Evolutionary conservation across 2,113 vertebrate species (phyloP).

Genomic region (Numida meleagris): DNA sequence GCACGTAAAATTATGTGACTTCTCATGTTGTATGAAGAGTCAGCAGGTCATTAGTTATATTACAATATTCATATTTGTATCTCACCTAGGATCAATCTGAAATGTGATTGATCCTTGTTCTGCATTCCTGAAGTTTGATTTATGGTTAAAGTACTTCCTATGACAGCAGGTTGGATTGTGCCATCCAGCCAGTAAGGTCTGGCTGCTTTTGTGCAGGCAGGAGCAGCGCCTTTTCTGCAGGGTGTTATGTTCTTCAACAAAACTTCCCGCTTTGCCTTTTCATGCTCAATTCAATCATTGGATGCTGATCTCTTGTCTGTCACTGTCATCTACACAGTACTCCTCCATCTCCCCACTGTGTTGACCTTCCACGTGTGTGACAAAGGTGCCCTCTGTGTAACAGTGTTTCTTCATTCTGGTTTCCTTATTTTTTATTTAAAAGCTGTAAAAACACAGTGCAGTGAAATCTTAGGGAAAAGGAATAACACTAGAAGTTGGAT

Average conservation of each 20-base stretch:
- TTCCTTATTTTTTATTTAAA: neutral
- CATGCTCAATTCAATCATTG: neutral
- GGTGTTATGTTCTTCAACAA: neutral
- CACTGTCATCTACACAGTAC: no score
- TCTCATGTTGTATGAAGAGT: neutral
- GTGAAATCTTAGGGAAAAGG: no score
- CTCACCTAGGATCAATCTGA: neutral
- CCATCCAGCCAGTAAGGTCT: neutral
- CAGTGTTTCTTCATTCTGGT: neutral
- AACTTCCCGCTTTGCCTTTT: neutral
- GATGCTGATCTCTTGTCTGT: neutral
- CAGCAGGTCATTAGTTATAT: neutral
- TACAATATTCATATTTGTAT: neutral
- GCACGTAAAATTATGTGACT: neutral
- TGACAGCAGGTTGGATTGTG: neutral
- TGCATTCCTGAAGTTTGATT: neutral
- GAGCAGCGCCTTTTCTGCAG: neutral
- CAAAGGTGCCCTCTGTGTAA: neutral
- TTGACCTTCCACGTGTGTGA: rapidly evolving
- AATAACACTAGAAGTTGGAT: neutral
- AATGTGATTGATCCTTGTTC: neutral
- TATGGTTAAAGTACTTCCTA: neutral
- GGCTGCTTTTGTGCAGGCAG: rapidly evolving
- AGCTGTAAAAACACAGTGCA: neutral
- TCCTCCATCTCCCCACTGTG: rapidly evolving